These are phyloP conservation scores for Frankliniella intonsa DNA, from an alignment of 2,888 invertebrate species.

Conservation along the genomic window DNA sequence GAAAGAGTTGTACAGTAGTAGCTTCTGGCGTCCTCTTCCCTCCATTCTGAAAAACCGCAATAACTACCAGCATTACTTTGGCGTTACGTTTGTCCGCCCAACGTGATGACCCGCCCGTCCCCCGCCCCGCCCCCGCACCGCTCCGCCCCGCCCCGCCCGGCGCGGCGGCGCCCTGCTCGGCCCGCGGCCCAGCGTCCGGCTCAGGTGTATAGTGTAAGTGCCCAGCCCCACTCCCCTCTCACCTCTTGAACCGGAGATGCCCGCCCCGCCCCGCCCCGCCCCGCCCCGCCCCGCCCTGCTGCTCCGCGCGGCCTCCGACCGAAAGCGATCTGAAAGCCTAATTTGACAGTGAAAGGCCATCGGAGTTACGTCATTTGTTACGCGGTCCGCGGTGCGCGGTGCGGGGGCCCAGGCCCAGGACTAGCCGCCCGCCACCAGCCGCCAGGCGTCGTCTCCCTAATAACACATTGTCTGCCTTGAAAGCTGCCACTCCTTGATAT, in stretches of 20 bases:
- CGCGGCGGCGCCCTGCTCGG: no score
- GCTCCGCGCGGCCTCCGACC: neutral
- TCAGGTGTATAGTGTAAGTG: no score
- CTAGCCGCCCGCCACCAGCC: no score
- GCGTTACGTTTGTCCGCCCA: no score
- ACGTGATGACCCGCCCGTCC: neutral
- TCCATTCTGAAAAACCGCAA: no score
- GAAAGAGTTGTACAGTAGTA: no score
- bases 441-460: neutral
- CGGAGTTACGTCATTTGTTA: neutral
- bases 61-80: no score
- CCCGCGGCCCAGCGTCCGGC: no score
- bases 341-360: neutral
- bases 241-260: neutral
- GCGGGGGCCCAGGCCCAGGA: no score
- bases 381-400: neutral
- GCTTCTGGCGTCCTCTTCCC: no score
- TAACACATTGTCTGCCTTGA: neutral
- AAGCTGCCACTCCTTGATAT: neutral
- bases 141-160: no score
- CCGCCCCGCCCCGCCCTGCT: neutral
- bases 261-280: neutral
- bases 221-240: no score
- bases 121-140: neutral
- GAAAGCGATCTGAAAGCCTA: constrained; percentile 18